These are phyloP conservation scores for Oophaga pumilio DNA, from an alignment of 2,113 vertebrate genomes.

Conservation along the genomic window DNA sequence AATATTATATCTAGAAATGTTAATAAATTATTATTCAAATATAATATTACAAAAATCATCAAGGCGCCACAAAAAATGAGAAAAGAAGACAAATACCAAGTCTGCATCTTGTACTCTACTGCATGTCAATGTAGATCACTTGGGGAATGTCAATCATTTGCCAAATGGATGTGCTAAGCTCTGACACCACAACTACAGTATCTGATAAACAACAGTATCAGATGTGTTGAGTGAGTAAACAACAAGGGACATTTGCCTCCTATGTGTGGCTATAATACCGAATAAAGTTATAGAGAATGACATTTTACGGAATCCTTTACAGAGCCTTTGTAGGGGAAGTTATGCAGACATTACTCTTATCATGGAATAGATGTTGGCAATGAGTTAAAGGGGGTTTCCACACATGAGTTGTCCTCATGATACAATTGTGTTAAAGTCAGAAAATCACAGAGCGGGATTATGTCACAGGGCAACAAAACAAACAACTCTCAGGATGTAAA, in stretches of 20 bases:
- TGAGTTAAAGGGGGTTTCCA: constrained; percentile 21
- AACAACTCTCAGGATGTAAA: background rate
- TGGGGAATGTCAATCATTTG: background rate
- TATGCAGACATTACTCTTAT: background rate
- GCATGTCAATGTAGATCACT: background rate
- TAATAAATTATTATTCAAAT: no score
- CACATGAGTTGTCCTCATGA: background rate
- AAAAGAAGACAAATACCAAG: background rate
- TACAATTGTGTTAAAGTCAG: background rate
- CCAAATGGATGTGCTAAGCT: constrained; percentile 17
- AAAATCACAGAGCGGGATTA: background rate
- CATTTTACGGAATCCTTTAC: background rate
- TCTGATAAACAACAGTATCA: constrained; percentile 47
- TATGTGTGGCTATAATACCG: background rate
- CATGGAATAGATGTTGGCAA: background rate
- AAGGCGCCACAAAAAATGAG: background rate
- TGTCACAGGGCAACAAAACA: background rate
- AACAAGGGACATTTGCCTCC: constrained; percentile 1
- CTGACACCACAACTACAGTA: background rate
- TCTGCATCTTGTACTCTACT: background rate
- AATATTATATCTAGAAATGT: background rate
- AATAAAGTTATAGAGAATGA: background rate
- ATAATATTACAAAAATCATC: background rate
- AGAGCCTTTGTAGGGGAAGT: background rate
- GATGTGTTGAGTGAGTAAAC: background rate